phyloP scores from a whole-genome alignment of 2,888 invertebrate species.

The Rutpela maculata region DNA sequence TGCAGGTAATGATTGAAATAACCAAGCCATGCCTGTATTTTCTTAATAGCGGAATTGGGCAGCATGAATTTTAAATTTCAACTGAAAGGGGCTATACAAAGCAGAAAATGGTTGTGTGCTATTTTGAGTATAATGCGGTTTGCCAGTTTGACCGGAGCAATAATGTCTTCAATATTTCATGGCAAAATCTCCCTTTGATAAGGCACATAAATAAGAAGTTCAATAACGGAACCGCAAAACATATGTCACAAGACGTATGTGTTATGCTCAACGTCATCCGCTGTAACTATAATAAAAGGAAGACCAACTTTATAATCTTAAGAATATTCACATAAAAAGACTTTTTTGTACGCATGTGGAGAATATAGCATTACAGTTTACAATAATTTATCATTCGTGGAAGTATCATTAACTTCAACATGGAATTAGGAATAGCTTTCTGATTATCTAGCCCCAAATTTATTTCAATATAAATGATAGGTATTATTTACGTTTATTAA shows the following conservation, averaged over 20 bases:
- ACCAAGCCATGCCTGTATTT: not conserved
- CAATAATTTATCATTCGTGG: not conserved
- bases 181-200: constrained; percentile 21
- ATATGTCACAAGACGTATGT: constrained; percentile 22
- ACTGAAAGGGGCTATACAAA: not conserved
- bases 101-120: constrained; percentile 9
- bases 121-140: not conserved
- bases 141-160: constrained; percentile 6
- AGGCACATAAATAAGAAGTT: constrained; percentile 25
- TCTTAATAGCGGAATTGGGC: not conserved
- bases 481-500: too few species aligned
- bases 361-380: not conserved
- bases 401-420: not conserved
- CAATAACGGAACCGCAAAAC: constrained; percentile 22
- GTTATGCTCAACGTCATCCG: constrained; percentile 6
- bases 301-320: constrained; percentile 2
- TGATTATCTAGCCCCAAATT: not conserved
- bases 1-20: not conserved
- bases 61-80: not conserved
- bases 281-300: constrained; percentile 1
- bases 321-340: not conserved
- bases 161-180: constrained; percentile 20
- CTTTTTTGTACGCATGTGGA: not conserved
- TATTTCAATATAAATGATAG: too few species aligned
- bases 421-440: not conserved